Evolutionary conservation across 2,113 vertebrate species (phyloP).

Genomic region (Albula glossodonta): DNA sequence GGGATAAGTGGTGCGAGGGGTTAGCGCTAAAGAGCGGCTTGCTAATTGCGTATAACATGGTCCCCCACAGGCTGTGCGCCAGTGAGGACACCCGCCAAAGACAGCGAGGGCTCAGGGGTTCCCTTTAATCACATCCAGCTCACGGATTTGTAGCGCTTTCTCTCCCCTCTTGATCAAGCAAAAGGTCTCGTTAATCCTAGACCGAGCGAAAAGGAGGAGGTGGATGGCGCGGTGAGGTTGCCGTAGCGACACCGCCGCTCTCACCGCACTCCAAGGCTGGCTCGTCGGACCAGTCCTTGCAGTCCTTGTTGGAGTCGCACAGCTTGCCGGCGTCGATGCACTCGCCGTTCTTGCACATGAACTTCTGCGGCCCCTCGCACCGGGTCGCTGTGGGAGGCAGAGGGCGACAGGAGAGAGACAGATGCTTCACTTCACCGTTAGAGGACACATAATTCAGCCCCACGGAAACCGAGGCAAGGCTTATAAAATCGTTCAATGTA

Average conservation of each 20-base stretch:
- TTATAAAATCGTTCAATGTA: background rate
- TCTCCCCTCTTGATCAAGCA: constrained; percentile 39
- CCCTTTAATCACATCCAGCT: constrained; percentile 44
- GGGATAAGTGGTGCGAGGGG: background rate
- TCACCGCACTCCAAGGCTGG: constrained; percentile 95
- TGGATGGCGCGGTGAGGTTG: background rate
- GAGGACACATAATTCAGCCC: background rate
- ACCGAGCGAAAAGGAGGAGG: background rate
- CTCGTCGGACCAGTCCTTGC: constrained; percentile 95
- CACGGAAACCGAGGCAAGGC: background rate
- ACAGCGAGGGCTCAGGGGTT: background rate
- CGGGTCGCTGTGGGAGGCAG: constrained; percentile 77
- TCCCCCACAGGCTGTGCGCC: background rate
- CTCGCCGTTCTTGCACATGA: constrained; percentile 94
- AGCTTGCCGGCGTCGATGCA: constrained; percentile 92
- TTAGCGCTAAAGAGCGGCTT: background rate
- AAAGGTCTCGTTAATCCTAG: constrained; percentile 38
- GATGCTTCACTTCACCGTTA: background rate
- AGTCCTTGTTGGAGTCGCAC: constrained; percentile 91
- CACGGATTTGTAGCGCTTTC: constrained; percentile 16
- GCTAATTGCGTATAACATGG: background rate
- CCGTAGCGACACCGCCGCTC: constrained; percentile 40
- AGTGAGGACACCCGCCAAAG: background rate
- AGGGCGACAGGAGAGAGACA: background rate
- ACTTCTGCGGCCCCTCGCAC: constrained; percentile 89